Percentiles rank a stretch among this genome's conserved stretches.
Conservation (phyloP, 2,113 vertebrate species). For the Dendrocopos noguchii region DNA sequence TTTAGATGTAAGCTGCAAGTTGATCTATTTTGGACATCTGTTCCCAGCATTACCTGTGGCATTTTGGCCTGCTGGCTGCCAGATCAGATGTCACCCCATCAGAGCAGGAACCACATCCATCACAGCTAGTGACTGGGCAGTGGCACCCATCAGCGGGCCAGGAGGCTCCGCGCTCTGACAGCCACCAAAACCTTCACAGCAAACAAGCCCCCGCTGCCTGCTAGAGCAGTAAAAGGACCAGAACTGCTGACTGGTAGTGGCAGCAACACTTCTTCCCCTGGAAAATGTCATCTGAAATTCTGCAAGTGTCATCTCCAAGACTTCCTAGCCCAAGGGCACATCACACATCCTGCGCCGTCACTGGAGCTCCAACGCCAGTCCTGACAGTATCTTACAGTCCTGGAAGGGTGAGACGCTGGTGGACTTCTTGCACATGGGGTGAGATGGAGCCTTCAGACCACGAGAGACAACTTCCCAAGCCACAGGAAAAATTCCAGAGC, state of each 20-base stretch:
- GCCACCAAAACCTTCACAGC: conserved; percentile 12
- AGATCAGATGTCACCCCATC: conserved; percentile 53
- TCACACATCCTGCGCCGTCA: conserved; percentile 5
- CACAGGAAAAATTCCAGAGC: background rate
- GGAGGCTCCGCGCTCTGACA: conserved; percentile 35
- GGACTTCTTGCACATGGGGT: background rate
- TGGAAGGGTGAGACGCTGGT: background rate
- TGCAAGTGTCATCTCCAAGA: conserved; percentile 34
- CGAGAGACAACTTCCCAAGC: background rate
- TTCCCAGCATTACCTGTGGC: conserved; percentile 44
- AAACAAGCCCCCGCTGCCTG: conserved; percentile 29
- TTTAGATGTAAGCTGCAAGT: background rate
- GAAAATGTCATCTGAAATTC: conserved; percentile 67
- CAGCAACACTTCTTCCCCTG: conserved; percentile 54
- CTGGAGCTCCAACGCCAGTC: background rate
- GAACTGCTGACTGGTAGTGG: conserved; percentile 73
- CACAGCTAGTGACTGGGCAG: background rate
- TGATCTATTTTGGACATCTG: background rate
- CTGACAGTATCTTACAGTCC: background rate
- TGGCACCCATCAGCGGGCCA: conserved; percentile 30
- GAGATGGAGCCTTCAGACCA: accelerated
- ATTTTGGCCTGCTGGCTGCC: conserved; percentile 14
- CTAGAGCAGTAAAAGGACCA: conserved; percentile 67
- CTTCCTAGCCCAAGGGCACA: conserved; percentile 44
- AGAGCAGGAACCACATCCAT: conserved; percentile 13